These are phyloP conservation scores for Hirudinaria manillensis DNA, from an alignment of 2,888 invertebrate species.

Conservation along the genomic window DNA sequence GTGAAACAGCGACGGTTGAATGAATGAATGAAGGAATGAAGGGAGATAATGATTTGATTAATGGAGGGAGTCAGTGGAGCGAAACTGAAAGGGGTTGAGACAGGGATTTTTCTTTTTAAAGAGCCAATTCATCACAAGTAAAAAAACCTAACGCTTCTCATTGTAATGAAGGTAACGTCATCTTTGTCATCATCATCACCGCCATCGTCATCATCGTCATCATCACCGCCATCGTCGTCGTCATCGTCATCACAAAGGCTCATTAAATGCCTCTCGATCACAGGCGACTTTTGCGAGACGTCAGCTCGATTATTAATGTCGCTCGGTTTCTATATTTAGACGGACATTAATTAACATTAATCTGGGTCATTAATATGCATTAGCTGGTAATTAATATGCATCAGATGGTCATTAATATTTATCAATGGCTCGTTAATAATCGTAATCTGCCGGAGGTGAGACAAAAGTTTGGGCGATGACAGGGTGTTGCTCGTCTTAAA, in stretches of 20 bases:
- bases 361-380: no score
- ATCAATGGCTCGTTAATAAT: no score
- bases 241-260: background rate
- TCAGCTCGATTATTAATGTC: background rate
- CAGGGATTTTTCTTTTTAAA: background rate
- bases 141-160: background rate
- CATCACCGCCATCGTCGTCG: background rate
- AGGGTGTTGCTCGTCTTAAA: background rate
- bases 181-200: conserved; percentile 11
- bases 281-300: background rate
- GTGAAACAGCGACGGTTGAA: no score
- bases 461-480: no score
- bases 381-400: no score
- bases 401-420: no score
- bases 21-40: no score
- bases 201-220: conserved; percentile 5
- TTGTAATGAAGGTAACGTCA: background rate
- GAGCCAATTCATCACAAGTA: background rate
- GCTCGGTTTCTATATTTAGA: background rate
- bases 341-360: background rate
- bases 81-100: background rate
- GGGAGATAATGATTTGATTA: no score
- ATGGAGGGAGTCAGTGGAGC: no score
- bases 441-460: no score
- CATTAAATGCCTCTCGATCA: background rate